Evolutionary conservation across 1,140 invertebrate species (phyloP), one percentile per base, ranked within the genome.

Genomic region (Pseudomyrmex dendroicus): DNA sequence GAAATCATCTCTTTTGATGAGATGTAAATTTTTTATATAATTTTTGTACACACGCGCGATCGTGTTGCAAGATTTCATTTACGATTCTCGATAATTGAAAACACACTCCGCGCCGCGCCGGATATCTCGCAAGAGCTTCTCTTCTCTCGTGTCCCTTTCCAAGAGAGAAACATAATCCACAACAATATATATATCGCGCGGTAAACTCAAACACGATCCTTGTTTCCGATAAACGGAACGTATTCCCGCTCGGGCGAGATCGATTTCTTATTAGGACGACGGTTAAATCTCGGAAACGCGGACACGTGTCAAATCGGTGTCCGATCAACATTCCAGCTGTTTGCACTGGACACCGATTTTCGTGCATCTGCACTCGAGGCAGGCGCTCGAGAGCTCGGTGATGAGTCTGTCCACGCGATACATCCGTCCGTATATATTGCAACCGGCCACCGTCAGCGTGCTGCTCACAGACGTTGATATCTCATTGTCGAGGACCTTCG

Each of bases 351-450:
- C 98, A 54, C 98, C 98, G 72, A 97, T 93, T 90, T 98, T 96
- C 20, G 98, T 98, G 94, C 98, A 98, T 91, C 96, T 96, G 92
- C 98, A 98, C 91, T 97, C 96, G 82, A 96, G 95, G 92, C 98
- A 98, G 4, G 96, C 95, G 68, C 95, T 96, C 7, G 97, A 98
- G 73, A 98, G 94, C 94, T 98, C 97, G 0, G 96, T 95, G 74
- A 98, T 98, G 86, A 98, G 97, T 90, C 96, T 95, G 4, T 97
- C 97, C 2, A 98, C 96, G 5, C 96, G 95, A 92, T 98, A 98
- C 97, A 98, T 98, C 86, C 96, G 95, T 2, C 98, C 98, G 90
- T 98, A 98, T 87, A 98, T 98, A 94, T 98, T 98, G 90, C 98
- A 98, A 1, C 98, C 98, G 10, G 97, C 97, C 83, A 98, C 91